Base-by-base conservation (phyloP, 2,113 vertebrate genomes). In the Epinephelus fuscoguttatus region DNA sequence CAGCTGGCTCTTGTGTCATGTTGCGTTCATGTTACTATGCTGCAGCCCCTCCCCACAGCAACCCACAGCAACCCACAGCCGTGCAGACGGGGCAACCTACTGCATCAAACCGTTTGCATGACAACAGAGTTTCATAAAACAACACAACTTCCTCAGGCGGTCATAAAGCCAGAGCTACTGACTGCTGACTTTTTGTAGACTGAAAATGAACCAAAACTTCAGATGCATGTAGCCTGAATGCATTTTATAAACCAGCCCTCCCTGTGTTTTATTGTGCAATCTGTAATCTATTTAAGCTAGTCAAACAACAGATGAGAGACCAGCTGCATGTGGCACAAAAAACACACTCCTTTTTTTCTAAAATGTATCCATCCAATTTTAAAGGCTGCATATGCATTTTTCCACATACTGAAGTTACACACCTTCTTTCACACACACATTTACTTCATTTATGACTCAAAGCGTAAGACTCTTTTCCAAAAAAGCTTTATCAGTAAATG, bases 41-140 rank as follows among this genome's bases (percentile, higher is more conserved):
- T 40, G 72, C 68, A 57, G 85, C 84, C 78, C 60, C 91, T 56
- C 72, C 83, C 88, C 13, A 45, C 7, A 42, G 21, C 40, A 67
- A 40, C 83, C 88, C 13, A 45, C 7, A 42, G 21, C 40, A 67
- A 40, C 61, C 52, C 62, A 30, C 53, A 59, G 30, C 71, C n/a
- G 70, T 61, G 70, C 67, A 68, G 60, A 68, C 25, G 0, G 25
- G 33, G 67, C 67, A 57, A 4, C 67, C 6, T 1, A 45, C 78
- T n/a, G 56, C 85, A 80, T 73, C 81, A 73, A 67, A 68, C 4
- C 0, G 67, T 33, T 52, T 63, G 84, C 85, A 63, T 89, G 86
- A 53, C 82, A 85, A 84, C 55, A 4, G 33, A 63, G 33, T 70
- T 80, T 75, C 73, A 87, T 17, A 57, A 63, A 74, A 74, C 59